phyloP scores from a whole-genome alignment of 2,888 invertebrate genomes.

The Phasia obesa region DNA sequence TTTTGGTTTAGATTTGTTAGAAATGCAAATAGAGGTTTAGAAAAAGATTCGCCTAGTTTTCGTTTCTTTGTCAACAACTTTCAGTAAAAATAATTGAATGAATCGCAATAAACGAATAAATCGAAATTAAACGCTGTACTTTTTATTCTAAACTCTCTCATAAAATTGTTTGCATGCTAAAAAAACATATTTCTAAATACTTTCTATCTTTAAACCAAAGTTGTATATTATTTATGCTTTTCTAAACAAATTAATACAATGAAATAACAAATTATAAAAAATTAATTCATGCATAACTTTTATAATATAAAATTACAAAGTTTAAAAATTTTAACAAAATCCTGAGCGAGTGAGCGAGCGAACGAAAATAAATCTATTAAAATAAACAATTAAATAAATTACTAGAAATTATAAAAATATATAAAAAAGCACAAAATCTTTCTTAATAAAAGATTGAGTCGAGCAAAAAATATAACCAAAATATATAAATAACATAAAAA shows the following conservation, averaged over 20 bases:
- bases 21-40: too few species aligned
- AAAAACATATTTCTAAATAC: too few species aligned
- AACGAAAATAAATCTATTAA: conserved; percentile 54
- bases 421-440: conserved; percentile 29
- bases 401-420: conserved; percentile 27
- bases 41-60: too few species aligned
- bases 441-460: conserved; percentile 39
- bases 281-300: conserved; percentile 39
- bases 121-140: too few species aligned
- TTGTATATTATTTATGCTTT: conserved; percentile 4
- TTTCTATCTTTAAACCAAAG: not conserved
- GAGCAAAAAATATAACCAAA: conserved; percentile 18
- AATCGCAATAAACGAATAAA: too few species aligned
- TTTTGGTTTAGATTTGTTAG: not conserved
- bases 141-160: too few species aligned
- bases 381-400: conserved; percentile 25
- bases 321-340: conserved; percentile 44
- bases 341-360: conserved; percentile 73
- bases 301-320: not conserved
- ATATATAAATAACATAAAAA: conserved; percentile 46
- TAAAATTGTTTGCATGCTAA: too few species aligned
- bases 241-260: conserved; percentile 2
- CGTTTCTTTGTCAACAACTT: too few species aligned
- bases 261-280: conserved; percentile 16
- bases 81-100: too few species aligned